A percentile compares a stretch with the other conserved stretches of the same genome.
Conservation (phyloP, 2,113 vertebrate species). For the Eurystomus gularis region DNA sequence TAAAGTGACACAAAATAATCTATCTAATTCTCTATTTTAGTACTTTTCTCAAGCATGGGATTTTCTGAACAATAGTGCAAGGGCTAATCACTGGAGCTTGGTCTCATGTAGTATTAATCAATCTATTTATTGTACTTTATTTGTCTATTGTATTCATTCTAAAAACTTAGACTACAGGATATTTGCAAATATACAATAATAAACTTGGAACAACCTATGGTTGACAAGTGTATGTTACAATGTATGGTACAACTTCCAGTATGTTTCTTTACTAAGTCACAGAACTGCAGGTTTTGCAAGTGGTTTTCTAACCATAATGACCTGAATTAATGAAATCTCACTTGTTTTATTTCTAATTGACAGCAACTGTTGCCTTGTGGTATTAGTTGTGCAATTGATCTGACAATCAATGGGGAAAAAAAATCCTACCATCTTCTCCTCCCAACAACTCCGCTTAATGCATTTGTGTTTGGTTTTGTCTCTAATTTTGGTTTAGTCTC, state of each 20-base stretch:
- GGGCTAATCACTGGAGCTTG: neutral
- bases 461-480: neutral
- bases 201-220: neutral
- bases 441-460: neutral
- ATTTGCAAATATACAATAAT: neutral
- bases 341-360: neutral
- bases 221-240: neutral
- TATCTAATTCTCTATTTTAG: neutral
- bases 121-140: neutral
- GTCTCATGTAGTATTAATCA: neutral
- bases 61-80: neutral
- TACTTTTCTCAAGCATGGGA: neutral
- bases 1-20: neutral
- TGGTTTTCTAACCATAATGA: neutral
- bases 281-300: neutral
- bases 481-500: neutral
- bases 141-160: neutral
- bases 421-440: neutral
- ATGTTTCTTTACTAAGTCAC: neutral
- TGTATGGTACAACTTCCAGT: neutral
- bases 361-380: neutral
- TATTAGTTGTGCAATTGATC: neutral
- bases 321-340: neutral
- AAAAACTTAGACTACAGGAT: neutral
- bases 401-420: neutral